These are phyloP conservation scores for Amblyteles armatorius DNA, from an alignment of 2,888 invertebrate species.

Conservation along the genomic window DNA sequence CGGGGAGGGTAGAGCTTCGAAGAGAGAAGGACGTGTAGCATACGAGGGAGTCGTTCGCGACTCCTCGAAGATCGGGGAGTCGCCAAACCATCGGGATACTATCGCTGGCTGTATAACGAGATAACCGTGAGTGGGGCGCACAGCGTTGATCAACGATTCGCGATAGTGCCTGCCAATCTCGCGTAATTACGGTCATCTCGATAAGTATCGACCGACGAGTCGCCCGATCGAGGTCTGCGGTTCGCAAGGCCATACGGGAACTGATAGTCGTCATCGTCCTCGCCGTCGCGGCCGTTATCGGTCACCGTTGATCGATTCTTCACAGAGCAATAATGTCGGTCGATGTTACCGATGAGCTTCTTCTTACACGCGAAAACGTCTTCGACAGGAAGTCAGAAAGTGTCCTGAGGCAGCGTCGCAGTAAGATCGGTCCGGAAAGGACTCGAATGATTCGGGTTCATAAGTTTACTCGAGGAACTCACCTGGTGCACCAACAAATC, in stretches of 20 bases:
- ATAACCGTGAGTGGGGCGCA: constrained; percentile 22
- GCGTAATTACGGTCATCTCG: constrained; percentile 68
- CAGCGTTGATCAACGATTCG: constrained; percentile 37
- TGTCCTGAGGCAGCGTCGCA: not conserved
- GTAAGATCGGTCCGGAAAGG: no score
- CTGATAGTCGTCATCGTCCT: constrained; percentile 32
- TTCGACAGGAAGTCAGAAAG: no score
- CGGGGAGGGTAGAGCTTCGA: constrained; percentile 18
- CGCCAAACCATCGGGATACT: not conserved
- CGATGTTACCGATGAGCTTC: no score
- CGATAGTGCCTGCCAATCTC: constrained; percentile 67
- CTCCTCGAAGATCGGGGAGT: constrained; percentile 22
- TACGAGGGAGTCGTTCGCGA: constrained; percentile 28
- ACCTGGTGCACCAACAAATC: not conserved
- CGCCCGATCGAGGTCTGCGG: constrained; percentile 49
- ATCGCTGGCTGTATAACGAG: not conserved
- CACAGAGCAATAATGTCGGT: not conserved
- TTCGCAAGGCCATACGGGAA: constrained; percentile 55
- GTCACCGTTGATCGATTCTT: constrained; percentile 42
- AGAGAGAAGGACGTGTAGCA: constrained; percentile 4
- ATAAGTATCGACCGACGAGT: constrained; percentile 67
- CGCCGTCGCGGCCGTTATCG: constrained; percentile 35
- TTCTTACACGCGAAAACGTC: no score
- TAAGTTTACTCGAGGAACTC: not conserved
- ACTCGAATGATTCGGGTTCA: not conserved